Evolutionary conservation across 2,113 vertebrate species (phyloP), one percentile per base, ranked within the genome.

Genomic region (Podiceps cristatus): DNA sequence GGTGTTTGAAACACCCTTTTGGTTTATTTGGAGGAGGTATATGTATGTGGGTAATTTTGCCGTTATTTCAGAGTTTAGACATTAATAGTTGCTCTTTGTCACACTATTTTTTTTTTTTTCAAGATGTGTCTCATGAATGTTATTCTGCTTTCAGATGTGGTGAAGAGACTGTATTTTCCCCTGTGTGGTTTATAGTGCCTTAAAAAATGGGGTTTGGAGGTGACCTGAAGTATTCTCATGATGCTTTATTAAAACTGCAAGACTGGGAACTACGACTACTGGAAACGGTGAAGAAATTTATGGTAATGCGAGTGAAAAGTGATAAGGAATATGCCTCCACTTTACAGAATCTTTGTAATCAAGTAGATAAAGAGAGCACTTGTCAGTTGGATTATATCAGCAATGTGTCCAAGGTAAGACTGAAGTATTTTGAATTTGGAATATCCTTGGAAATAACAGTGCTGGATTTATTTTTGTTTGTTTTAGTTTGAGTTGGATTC

Each of bases 251-350:
- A 97, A 99, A 99, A 98, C 98, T 99, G 86, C 99, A 99, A 98
- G 99, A 99, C 96, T 99, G 99, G 99, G 99, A 99, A 93, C 98
- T 99, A 91, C 99, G 99, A 81, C 97, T 99, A 58, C 97, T 99
- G 95, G 99, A 99, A 98, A 99, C 99, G 1, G 99, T 99, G 95
- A 99, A 99, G 97, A 99, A 99, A 90, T 99, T 99, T 95, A 99
- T 99, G 99, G 99, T 99, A 3, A 98, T 99, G 94, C 97, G 99
- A 85, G 99, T 99, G 94, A 99, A 99, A 98, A 99, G 99, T 73
- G 99, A 99, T 96, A 99, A 99, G 87, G 99, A 99, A 69, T 99
- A 99, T 79, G 99, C 99, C 0, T 98, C 99, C 14, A 99, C 99
- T 94, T 98, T 99, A 95, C 99, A 99, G 96, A 99, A 99, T 97